Evolutionary conservation across 2,797 vertebrate species (phyloP), one percentile per base, ranked within the genome.

Genomic region (Oryzias dopingdopingensis): DNA sequence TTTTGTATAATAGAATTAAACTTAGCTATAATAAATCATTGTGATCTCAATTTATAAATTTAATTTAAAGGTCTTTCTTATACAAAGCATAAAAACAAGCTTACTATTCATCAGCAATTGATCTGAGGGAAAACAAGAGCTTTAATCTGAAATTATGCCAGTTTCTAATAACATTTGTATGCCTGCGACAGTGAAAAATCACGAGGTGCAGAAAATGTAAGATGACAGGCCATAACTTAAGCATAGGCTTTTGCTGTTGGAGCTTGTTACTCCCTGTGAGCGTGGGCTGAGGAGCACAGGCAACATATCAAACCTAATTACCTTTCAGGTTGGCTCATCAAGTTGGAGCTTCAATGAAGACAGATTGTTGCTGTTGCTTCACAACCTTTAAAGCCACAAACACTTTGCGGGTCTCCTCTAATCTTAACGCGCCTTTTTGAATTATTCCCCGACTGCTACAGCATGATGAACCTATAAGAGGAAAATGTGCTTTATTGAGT

Each of bases 221-320:
- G 59, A 87, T 84, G 89, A 85, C 86, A 85, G 79, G 79, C 77
- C 74, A 85, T 89, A 88, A 87, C 78, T 89, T 89, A 79, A 78
- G 87, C 79, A 84, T 70, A 72, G 81, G 79, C 79, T 85, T 84
- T 79, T 85, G 79, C 86, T 86, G 80, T 86, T 88, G 72, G 72
- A 83, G 83, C 84, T 89, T 90, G 87, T 91, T 91, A 87, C 84
- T 76, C 67, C 76, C 74, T 83, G 60, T 78, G 70, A 88, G 84
- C 75, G 60, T 83, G 76, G 81, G 82, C 80, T 67, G 85, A 71
- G 80, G 74, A 76, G 79, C 81, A 67, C 82, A 67, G 82, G 88
- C 86, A 89, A 90, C 88, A 91, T 88, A 87, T 92, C 88, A 91
- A 89, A 90, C 81, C 82, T 91, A 91, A 93, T 92, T 89, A 91